Percentiles rank a stretch among this genome's conserved stretches.
These are phyloP conservation scores for Stomatorhinus walkeri DNA, from an alignment of 2,797 vertebrate species.

Conservation along the genomic window DNA sequence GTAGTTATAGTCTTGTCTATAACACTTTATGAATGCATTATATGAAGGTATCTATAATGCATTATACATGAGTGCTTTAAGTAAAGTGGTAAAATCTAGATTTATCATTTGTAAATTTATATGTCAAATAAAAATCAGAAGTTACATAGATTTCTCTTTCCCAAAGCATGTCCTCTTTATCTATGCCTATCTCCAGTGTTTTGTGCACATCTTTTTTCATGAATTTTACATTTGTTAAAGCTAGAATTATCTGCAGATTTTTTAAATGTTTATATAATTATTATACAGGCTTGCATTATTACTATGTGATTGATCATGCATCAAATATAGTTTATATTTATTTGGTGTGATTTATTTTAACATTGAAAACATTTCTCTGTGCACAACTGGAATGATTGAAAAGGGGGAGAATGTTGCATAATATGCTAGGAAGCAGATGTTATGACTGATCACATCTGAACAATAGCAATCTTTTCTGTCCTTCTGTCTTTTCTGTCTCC, in stretches of 20 bases:
- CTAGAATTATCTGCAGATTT: slow-evolving; percentile 17
- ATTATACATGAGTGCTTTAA: background rate
- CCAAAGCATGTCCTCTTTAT: background rate
- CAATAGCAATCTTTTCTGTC: slow-evolving; percentile 28
- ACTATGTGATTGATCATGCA: background rate
- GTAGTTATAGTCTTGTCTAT: background rate
- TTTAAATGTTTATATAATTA: slow-evolving; percentile 37
- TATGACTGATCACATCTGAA: background rate
- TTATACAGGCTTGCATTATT: slow-evolving; percentile 3
- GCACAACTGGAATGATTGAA: background rate
- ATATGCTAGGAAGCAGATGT: background rate
- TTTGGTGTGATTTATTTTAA: background rate
- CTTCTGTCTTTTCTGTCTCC: slow-evolving; percentile 12
- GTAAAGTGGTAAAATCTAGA: background rate
- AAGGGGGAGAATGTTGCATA: background rate
- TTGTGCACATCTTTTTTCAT: background rate
- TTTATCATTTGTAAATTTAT: background rate
- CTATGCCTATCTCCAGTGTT: background rate
- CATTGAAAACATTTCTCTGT: background rate
- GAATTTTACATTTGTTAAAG: slow-evolving; percentile 12
- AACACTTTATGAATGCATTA: background rate
- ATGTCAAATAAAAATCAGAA: background rate
- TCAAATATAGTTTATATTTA: background rate
- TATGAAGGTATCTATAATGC: background rate
- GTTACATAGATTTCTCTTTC: background rate